Conservation (phyloP, 2,888 invertebrate genomes). For the Leucophenga montana region DNA sequence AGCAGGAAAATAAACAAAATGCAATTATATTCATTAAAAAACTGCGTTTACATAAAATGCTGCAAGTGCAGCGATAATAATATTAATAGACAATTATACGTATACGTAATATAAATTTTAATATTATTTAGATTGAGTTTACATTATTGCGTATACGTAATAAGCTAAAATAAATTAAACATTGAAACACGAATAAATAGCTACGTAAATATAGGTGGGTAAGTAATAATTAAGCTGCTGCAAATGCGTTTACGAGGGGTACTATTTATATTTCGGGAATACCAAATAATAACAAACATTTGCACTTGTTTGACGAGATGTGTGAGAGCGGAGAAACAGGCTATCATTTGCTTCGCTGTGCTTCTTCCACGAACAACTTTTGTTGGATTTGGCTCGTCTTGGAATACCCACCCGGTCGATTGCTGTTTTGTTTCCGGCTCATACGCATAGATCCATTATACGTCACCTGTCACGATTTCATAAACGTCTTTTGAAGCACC, state of each 20-base stretch:
- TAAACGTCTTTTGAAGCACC: too few species aligned
- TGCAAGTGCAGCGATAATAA: constrained; percentile 26
- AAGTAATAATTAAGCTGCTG: background rate
- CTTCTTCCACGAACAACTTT: constrained; percentile 57
- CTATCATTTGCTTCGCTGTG: too few species aligned
- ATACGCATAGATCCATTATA: too few species aligned
- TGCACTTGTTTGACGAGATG: too few species aligned
- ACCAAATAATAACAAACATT: too few species aligned
- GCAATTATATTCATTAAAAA: constrained; percentile 9
- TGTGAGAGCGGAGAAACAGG: too few species aligned
- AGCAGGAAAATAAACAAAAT: constrained; percentile 6
- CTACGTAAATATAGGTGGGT: background rate
- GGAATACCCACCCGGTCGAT: too few species aligned
- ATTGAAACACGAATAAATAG: background rate
- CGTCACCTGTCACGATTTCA: too few species aligned
- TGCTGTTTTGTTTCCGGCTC: too few species aligned
- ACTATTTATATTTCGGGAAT: too few species aligned
- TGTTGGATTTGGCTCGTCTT: too few species aligned
- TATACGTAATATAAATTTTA: constrained; percentile 24
- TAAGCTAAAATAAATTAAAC: constrained; percentile 17
- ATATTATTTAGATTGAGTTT: constrained; percentile 17
- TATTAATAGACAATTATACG: constrained; percentile 19
- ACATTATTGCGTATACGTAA: background rate
- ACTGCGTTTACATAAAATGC: background rate
- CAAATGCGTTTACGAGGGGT: constrained; percentile 44